Percentiles rank a stretch among this genome's conserved stretches.
These are phyloP conservation scores for Monopis laevigella DNA, from an alignment of 2,888 invertebrate species.

Conservation along the genomic window DNA sequence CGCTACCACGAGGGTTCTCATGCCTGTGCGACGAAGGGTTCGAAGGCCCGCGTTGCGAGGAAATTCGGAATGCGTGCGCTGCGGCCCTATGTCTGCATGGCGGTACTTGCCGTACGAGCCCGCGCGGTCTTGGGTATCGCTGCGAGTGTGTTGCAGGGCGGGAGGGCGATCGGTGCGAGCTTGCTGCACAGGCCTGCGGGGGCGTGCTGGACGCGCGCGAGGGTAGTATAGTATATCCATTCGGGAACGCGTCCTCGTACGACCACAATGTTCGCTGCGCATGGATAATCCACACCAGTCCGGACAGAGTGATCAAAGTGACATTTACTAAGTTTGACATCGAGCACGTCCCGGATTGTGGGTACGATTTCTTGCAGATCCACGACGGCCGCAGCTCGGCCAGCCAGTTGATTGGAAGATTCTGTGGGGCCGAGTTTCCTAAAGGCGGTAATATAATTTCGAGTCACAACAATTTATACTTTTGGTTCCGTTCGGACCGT, in stretches of 20 bases:
- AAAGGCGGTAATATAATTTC: constrained; percentile 77
- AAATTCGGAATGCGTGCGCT: constrained; percentile 67
- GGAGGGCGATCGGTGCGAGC: constrained; percentile 73
- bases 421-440: constrained; percentile 78
- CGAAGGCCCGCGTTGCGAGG: constrained; percentile 72
- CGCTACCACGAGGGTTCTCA: constrained; percentile 43
- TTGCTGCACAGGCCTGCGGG: constrained; percentile 50
- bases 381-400: constrained; percentile 84
- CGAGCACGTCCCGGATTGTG: constrained; percentile 72
- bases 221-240: constrained; percentile 75
- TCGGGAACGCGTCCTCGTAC: constrained; percentile 55
- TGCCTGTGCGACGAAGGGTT: constrained; percentile 71
- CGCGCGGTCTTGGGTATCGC: constrained; percentile 32
- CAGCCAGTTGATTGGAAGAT: constrained; percentile 78
- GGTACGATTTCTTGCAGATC: constrained; percentile 79
- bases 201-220: constrained; percentile 47
- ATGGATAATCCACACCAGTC: constrained; percentile 78
- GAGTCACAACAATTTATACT: constrained; percentile 78
- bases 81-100: constrained; percentile 84
- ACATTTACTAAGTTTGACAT: constrained; percentile 82
- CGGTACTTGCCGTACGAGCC: constrained; percentile 72
- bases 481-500: constrained; percentile 84
- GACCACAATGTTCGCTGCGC: constrained; percentile 76
- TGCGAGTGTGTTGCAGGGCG: constrained; percentile 76
- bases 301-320: constrained; percentile 78